These are phyloP conservation scores for Hexactinellida sp. DNA, from an alignment of 37 sponge, comb jelly and placozoan genomes.

Conservation along the genomic window DNA sequence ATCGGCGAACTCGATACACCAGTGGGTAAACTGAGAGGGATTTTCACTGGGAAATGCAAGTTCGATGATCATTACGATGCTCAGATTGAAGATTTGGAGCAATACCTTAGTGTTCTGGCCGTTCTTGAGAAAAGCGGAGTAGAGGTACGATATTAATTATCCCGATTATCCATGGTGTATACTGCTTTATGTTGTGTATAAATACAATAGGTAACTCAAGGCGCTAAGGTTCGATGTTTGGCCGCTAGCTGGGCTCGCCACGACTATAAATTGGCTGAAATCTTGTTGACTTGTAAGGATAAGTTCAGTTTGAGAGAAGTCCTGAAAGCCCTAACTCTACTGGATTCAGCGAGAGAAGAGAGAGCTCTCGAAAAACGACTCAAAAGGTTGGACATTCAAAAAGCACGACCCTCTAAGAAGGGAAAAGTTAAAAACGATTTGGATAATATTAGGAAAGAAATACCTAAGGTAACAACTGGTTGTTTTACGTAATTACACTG, in stretches of 20 bases:
- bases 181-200: not conserved
- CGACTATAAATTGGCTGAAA: conserved; percentile 14
- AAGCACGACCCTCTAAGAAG: not conserved
- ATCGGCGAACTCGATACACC: not conserved
- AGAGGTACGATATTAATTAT: not conserved
- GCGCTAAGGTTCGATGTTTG: not conserved
- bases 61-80: conserved; percentile 13
- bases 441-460: conserved; percentile 14
- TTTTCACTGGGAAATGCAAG: conserved; percentile 3
- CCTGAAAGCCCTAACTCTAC: not conserved
- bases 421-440: conserved; percentile 4
- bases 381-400: not conserved
- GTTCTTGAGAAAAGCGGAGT: not conserved
- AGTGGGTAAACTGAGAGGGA: not conserved
- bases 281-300: not conserved
- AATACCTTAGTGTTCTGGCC: not conserved
- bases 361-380: not conserved
- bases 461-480: not conserved
- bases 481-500: not conserved
- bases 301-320: conserved; percentile 14
- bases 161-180: not conserved
- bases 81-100: not conserved
- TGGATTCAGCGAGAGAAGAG: conserved; percentile 15
- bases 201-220: not conserved
- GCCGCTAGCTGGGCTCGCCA: conserved; percentile 9